Evolutionary conservation across 2,797 vertebrate species (phyloP), one percentile per base, ranked within the genome.

Genomic region (Acrossocheilus wenchowensis): DNA sequence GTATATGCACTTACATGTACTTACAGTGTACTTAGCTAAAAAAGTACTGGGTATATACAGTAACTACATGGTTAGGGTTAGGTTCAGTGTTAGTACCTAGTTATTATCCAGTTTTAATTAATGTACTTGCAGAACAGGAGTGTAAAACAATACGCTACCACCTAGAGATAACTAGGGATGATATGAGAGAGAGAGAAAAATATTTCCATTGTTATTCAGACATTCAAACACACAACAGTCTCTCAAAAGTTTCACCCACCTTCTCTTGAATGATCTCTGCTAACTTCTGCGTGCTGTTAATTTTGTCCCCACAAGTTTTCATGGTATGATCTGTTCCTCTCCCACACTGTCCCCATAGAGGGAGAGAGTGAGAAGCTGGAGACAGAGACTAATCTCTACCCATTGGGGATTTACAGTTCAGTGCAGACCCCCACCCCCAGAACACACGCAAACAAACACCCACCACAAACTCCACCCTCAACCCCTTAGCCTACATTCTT

Each of bases 321-420:
- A 94, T 92, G 88, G 85, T 91, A 87, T 87, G 87, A 75, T 71
- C 68, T 62, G 34, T 69, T 39, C 48, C 45, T 83, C 41, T 74
- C 52, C 54, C 39, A 71, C 50, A 83, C 75, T 48, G 36, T 69
- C 45, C 36, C 64, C 60, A 26, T n/a, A 77, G 79, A 83, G n/a
- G 17, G 45, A 71, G 21, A 82, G 21, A 82, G 79, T 81, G 62
- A 81, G 26, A 81, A 69, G 15, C 30, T 81, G 30, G 30, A 88
- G 89, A 62, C 79, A 81, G 85, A 82, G 84, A 90, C 90, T 92
- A 84, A 89, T 93, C 93, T 91, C 90, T 89, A 90, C 90, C 88
- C 90, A 89, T 87, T 11, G 90, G 92, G 90, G 93, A 94, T 94
- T 93, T 94, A 94, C 90, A 92, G 92, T 93, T 89, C 89, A 93